Evolutionary conservation across 2,797 vertebrate species (phyloP), one percentile per base, ranked within the genome.

Genomic region (Acomys russatus): DNA sequence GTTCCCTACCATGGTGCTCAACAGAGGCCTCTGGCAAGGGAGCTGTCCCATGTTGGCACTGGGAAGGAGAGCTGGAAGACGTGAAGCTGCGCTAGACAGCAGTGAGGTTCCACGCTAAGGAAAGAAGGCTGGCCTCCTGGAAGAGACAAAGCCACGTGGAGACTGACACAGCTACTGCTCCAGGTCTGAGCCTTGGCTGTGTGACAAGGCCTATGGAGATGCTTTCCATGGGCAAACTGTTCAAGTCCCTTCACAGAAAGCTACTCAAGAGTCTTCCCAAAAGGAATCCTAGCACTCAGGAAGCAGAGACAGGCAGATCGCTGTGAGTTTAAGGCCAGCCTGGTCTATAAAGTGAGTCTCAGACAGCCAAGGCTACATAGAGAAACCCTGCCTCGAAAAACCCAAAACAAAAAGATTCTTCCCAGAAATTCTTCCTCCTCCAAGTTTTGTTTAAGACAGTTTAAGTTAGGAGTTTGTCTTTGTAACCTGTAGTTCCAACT

Each of bases 211-310:
- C 64, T 28, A 44, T 61, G 20, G 14, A 78, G 73, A 8, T 14
- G 84, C 71, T 92, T 64, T 87, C 74, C 14, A 74, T 0, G 0
- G 44, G 54, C 35, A 94, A 25, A 88, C 38, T 30, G 18, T 63
- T 90, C 70, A 80, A 66, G 70, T 87, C 86, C 49, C 73, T 93
- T 96, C 95, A 90, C 92, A 95, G 94, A 2, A 82, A 88, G 77
- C 84, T n/a, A 79, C 2, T 38, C 18, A 79, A 25, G 6, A 83
- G 59, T 10, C 82, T 93, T 94, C 63, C 66, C 59, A 83, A 82
- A 28, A 91, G 44, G 44, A 44, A 44, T 44, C 44, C 44, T 44
- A 44, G 44, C 44, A 44, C 44, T 44, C 44, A 44, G 4, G 44
- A 44, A 44, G 44, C 44, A 44, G 44, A 44, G 44, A 4, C 44